Evolutionary conservation across 2,797 vertebrate species (phyloP).

Genomic region (Tragopan temminckii): DNA sequence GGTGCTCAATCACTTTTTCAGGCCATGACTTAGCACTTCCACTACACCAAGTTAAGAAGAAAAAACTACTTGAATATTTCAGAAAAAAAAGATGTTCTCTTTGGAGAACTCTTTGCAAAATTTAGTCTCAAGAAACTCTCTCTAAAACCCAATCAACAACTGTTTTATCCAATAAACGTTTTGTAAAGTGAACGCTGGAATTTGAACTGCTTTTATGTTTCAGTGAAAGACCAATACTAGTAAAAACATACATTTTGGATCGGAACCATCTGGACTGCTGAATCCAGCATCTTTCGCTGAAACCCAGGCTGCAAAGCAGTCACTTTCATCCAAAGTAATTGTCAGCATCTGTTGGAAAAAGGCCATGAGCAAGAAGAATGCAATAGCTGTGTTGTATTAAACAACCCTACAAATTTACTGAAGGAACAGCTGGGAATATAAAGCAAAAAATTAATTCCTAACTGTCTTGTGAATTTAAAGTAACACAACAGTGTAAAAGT

Average conservation of each 20-base stretch:
- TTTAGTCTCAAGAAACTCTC: neutral
- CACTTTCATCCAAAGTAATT: slow-evolving; percentile 97
- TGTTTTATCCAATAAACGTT: neutral
- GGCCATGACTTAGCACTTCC: no score
- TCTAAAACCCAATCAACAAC: neutral
- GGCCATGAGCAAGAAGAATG: neutral
- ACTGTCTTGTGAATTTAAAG: neutral
- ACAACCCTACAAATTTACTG: neutral
- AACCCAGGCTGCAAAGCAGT: slow-evolving; percentile 99
- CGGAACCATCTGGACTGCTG: slow-evolving; percentile 96
- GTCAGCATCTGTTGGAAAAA: slow-evolving; percentile 92
- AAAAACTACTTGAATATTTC: neutral
- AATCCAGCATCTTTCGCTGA: slow-evolving; percentile 98
- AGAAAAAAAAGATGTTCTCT: neutral
- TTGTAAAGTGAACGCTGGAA: neutral
- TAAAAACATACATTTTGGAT: slow-evolving; percentile 92
- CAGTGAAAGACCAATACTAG: neutral
- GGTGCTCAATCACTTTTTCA: no score
- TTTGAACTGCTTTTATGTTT: neutral
- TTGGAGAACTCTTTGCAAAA: neutral
- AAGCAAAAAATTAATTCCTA: neutral
- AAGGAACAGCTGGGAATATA: neutral
- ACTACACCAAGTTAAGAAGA: no score
- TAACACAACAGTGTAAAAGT: neutral
- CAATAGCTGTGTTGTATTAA: neutral